Percentiles rank a stretch among this genome's conserved stretches.
Conservation (phyloP, 1,140 invertebrate genomes). For the Halotydeus destructor region DNA sequence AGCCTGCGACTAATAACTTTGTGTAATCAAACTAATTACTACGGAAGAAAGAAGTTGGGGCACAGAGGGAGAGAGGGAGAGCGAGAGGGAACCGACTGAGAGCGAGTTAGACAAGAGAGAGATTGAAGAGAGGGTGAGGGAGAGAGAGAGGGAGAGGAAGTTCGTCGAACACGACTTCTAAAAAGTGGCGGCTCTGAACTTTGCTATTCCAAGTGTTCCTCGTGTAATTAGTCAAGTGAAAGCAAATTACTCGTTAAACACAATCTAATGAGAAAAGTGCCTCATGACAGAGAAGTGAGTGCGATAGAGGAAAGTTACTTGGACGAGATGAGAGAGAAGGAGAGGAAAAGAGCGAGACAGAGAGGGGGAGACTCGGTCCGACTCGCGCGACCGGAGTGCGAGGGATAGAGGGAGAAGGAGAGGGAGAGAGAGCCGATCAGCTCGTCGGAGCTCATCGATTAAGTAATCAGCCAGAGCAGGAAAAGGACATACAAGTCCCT, state of each 20-base stretch:
- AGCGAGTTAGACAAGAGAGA: too few species aligned
- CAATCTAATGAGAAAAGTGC: background rate
- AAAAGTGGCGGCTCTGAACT: too few species aligned
- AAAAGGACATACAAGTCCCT: background rate
- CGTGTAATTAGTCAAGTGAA: background rate
- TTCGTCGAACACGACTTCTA: too few species aligned
- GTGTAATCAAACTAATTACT: constrained; percentile 3
- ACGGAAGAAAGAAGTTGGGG: background rate
- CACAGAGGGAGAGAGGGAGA: too few species aligned
- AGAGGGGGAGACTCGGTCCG: background rate
- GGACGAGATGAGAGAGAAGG: background rate
- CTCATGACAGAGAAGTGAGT: background rate
- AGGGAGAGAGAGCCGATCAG: too few species aligned
- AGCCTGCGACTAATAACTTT: too few species aligned
- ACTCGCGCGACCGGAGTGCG: background rate
- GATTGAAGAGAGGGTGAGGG: too few species aligned
- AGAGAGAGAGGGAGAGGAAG: too few species aligned
- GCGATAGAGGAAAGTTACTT: background rate
- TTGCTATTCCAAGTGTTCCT: background rate
- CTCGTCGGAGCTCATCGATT: too few species aligned
- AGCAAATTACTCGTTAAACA: constrained; percentile 5
- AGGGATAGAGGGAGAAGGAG: background rate
- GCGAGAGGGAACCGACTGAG: too few species aligned
- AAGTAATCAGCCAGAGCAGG: constrained; percentile 1
- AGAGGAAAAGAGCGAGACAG: background rate